These are phyloP conservation scores for Istiophorus platypterus DNA, from an alignment of 2,113 vertebrate genomes.

Conservation along the genomic window DNA sequence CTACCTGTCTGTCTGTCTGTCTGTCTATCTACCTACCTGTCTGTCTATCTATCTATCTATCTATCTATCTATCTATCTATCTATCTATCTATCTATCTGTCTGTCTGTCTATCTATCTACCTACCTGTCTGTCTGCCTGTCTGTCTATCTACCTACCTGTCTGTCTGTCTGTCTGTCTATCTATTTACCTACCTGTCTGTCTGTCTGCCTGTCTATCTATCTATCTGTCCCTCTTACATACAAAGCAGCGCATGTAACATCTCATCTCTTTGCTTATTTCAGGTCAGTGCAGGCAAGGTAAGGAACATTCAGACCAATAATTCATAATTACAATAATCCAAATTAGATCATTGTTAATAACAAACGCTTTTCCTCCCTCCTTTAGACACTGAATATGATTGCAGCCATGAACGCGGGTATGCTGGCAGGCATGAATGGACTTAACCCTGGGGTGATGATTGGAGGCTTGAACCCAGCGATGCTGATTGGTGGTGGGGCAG, in stretches of 20 bases:
- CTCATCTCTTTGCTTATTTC: slow-evolving; percentile 32
- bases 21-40: too few relatives aligned
- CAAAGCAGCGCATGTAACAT: slow-evolving; percentile 9
- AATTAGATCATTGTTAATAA: neutral
- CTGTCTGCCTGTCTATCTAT: slow-evolving; percentile 25
- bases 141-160: too few relatives aligned
- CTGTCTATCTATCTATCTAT: too few relatives aligned
- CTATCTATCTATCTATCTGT: too few relatives aligned
- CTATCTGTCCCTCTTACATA: slow-evolving; percentile 9
- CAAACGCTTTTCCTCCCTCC: neutral
- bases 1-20: too few relatives aligned
- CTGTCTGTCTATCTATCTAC: too few relatives aligned
- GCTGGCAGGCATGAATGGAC: slow-evolving; percentile 31
- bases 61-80: too few relatives aligned
- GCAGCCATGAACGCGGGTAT: slow-evolving; percentile 65
- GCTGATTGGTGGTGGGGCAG: slow-evolving; percentile 55
- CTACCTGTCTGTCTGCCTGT: too few relatives aligned
- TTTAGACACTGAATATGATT: slow-evolving; percentile 68
- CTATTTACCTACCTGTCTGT: too few relatives aligned
- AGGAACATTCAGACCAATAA: slow-evolving; percentile 5
- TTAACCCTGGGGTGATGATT: slow-evolving; percentile 32
- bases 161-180: too few relatives aligned
- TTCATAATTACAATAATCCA: neutral
- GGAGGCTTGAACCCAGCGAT: slow-evolving; percentile 70
- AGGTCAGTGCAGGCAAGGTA: slow-evolving; percentile 79